A percentile compares a stretch with the other conserved stretches of the same genome.
Conservation (phyloP, 1,140 invertebrate genomes). For the Brachionus asplanchnoidis region DNA sequence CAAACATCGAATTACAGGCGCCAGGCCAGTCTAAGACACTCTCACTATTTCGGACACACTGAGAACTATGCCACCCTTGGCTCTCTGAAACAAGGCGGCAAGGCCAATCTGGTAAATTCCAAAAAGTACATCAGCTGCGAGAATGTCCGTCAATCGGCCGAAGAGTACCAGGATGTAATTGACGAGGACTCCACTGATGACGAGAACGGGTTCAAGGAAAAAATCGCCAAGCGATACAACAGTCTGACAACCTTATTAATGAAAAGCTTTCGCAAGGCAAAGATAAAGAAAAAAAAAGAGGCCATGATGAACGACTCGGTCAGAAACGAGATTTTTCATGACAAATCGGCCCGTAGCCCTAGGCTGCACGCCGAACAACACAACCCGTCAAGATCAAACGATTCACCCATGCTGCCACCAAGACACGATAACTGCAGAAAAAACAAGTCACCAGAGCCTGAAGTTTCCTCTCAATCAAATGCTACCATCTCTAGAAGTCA, state of each 20-base stretch:
- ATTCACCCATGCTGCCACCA: neutral
- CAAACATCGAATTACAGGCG: neutral
- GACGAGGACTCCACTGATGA: slow-evolving; percentile 30
- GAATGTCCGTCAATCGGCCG: neutral
- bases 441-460: neutral
- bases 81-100: neutral
- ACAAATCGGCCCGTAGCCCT: neutral
- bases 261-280: slow-evolving; percentile 40
- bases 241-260: slow-evolving; percentile 38
- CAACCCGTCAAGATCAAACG: neutral
- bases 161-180: slow-evolving; percentile 25
- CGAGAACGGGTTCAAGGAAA: slow-evolving; percentile 24
- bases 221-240: slow-evolving; percentile 33
- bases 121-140: slow-evolving; percentile 41
- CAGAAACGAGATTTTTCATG: neutral
- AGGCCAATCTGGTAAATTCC: neutral
- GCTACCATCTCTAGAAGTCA: neutral
- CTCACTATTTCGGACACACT: neutral
- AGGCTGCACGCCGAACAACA: neutral
- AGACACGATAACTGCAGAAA: neutral
- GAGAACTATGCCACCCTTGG: neutral
- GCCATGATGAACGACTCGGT: slow-evolving; percentile 2
- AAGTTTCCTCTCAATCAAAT: neutral
- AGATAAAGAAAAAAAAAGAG: slow-evolving; percentile 41
- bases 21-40: slow-evolving; percentile 8